Evolutionary conservation across 1,140 invertebrate genomes (phyloP).

Genomic region (Formica selysi): DNA sequence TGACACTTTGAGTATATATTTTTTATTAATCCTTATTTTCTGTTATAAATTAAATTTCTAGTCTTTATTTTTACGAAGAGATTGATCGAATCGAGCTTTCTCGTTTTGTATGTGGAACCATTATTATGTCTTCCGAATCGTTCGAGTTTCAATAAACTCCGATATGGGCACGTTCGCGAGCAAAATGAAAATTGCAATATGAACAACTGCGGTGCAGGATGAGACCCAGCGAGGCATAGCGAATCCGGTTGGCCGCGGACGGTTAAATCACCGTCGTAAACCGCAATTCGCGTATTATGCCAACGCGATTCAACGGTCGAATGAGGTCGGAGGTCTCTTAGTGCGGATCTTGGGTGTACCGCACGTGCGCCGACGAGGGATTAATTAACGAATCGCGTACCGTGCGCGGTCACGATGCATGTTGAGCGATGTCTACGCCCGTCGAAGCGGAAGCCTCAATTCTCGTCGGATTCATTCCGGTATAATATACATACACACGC

Average conservation of each 20-base stretch:
- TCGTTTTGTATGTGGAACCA: neutral
- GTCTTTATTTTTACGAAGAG: neutral
- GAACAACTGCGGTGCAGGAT: conserved; percentile 4
- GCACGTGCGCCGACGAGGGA: conserved; percentile 72
- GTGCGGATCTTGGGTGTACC: conserved; percentile 72
- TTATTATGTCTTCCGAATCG: conserved; percentile 16
- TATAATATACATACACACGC: neutral
- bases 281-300: conserved; percentile 75
- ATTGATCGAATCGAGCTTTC: neutral
- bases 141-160: conserved; percentile 12
- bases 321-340: conserved; percentile 71
- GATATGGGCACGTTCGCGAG: neutral
- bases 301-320: conserved; percentile 72
- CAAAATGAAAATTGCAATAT: conserved; percentile 53
- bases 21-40: neutral
- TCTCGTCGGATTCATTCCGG: conserved; percentile 47
- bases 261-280: conserved; percentile 67
- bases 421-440: conserved; percentile 61
- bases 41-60: neutral
- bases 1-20: neutral
- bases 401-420: conserved; percentile 59
- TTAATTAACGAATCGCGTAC: conserved; percentile 78
- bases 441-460: conserved; percentile 64
- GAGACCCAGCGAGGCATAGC: conserved; percentile 26
- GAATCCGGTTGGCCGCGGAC: conserved; percentile 53